Evolutionary conservation across 2,113 vertebrate species (phyloP).

Genomic region (Egretta garzetta): DNA sequence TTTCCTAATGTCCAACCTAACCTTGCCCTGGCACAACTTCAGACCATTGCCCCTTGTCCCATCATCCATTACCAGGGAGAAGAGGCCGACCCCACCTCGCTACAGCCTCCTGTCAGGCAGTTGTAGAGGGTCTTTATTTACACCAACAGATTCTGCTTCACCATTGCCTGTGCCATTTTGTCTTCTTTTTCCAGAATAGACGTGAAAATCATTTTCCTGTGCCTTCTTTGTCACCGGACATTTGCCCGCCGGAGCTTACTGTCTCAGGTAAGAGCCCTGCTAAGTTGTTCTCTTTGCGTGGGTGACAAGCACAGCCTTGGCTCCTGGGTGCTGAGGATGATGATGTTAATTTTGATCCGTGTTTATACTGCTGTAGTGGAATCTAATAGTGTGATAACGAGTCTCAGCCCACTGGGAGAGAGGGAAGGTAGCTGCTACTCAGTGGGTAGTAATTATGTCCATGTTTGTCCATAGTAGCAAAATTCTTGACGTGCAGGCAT

Average conservation of each 20-base stretch:
- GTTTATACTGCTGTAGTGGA: background rate
- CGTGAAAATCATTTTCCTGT: conserved; percentile 77
- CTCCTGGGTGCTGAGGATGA: background rate
- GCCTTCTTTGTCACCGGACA: conserved; percentile 80
- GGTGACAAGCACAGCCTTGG: background rate
- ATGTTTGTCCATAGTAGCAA: background rate
- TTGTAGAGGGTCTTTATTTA: background rate
- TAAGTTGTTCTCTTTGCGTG: background rate
- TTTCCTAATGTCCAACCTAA: no score
- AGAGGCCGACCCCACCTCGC: no score
- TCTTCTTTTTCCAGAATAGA: conserved; percentile 76
- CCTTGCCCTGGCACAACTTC: no score
- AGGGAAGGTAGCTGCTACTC: background rate
- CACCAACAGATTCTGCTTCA: background rate
- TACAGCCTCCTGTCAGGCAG: no score
- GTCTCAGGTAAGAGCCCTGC: conserved; percentile 72
- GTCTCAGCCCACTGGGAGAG: background rate
- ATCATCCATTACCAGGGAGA: no score
- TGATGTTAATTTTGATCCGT: background rate
- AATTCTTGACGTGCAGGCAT: background rate
- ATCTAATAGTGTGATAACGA: background rate
- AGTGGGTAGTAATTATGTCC: background rate
- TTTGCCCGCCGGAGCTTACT: conserved; percentile 83
- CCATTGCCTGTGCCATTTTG: background rate
- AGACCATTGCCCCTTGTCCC: no score